Evolutionary conservation across 53 echinoderm and acorn worm genomes (phyloP).

Genomic region (Mesocentrotus franciscanus): DNA sequence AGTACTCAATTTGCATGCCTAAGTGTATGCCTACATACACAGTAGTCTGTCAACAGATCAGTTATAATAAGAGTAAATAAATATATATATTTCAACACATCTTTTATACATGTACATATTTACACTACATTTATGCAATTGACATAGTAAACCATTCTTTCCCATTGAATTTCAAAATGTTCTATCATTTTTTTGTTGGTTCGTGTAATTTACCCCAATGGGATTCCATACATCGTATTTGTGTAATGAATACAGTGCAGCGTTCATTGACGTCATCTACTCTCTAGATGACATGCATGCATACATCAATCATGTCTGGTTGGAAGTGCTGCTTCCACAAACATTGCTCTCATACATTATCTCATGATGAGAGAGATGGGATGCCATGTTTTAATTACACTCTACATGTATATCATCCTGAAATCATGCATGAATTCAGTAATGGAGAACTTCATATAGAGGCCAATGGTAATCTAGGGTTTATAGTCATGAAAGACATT

Average conservation of each 20-base stretch:
- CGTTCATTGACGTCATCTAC: slow-evolving; percentile 59
- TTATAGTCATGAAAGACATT: neutral
- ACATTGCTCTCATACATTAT: slow-evolving; percentile 52
- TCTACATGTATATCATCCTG: slow-evolving; percentile 1
- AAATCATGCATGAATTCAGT: slow-evolving; percentile 27
- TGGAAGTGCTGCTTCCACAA: slow-evolving; percentile 57
- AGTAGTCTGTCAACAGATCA: no score
- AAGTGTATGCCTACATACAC: no score
- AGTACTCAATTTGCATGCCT: no score
- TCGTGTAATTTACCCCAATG: slow-evolving; percentile 28
- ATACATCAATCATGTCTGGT: slow-evolving; percentile 54
- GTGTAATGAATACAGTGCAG: slow-evolving; percentile 41
- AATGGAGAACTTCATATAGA: neutral
- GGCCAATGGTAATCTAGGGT: neutral
- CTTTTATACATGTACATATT: no score
- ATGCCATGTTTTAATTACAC: slow-evolving; percentile 43
- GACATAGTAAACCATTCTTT: neutral
- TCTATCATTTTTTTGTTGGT: neutral
- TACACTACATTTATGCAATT: neutral
- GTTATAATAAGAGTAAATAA: no score
- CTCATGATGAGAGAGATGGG: slow-evolving; percentile 26
- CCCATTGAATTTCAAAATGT: neutral
- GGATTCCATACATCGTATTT: slow-evolving; percentile 50
- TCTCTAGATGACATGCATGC: slow-evolving; percentile 30
- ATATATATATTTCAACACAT: no score